These are phyloP conservation scores for Colletes latitarsis DNA, from an alignment of 1,140 invertebrate genomes.

Conservation along the genomic window DNA sequence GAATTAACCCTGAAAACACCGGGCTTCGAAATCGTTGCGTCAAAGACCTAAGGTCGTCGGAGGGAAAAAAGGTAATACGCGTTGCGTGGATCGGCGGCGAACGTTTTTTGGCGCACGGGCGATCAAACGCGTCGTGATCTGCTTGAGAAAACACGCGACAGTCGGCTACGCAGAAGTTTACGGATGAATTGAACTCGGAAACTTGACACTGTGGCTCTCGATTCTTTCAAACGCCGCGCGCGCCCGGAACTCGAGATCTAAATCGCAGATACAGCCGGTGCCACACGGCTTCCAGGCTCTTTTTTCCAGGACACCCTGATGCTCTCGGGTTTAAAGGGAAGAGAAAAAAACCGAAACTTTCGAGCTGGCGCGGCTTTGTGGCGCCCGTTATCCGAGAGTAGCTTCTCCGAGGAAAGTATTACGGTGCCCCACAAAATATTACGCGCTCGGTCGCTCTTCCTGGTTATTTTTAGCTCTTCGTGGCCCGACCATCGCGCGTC, in stretches of 20 bases:
- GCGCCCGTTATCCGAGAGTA: neutral
- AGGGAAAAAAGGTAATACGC: no score
- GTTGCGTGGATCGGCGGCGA: no score
- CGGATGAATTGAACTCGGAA: conserved; percentile 41
- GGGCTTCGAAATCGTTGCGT: no score
- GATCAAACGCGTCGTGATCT: neutral
- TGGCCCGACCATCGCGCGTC: no score
- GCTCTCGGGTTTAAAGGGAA: neutral
- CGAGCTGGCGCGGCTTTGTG: neutral
- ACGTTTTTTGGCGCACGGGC: conserved; percentile 1
- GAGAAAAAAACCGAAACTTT: neutral
- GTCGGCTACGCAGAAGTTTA: conserved; percentile 24
- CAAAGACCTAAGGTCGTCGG: no score
- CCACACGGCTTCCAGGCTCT: neutral
- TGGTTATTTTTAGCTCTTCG: no score
- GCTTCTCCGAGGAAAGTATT: neutral
- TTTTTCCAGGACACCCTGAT: neutral
- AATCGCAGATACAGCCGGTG: conserved; percentile 20
- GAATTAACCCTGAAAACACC: neutral
- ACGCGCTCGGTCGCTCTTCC: no score
- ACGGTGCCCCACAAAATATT: no score
- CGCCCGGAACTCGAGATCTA: conserved; percentile 11
- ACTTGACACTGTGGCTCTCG: conserved; percentile 23
- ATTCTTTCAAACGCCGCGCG: conserved; percentile 16
- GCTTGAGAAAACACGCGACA: conserved; percentile 3